A percentile compares a stretch with the other conserved stretches of the same genome.
Evolutionary conservation across 2,888 invertebrate species (phyloP).

Genomic region (Acanthosepion esculentum): DNA sequence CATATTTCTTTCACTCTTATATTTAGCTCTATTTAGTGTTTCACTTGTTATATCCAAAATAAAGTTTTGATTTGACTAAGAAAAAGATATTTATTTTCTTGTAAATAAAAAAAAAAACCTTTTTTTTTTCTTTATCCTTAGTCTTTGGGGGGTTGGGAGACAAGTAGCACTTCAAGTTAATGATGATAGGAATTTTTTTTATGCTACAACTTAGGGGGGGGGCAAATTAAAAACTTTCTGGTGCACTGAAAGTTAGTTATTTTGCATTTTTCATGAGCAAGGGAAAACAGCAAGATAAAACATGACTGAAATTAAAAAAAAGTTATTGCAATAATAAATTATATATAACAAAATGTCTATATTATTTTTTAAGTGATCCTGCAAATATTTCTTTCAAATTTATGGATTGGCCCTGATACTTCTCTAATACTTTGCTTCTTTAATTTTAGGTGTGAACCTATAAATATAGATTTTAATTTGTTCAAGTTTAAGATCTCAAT

Average conservation of each 20-base stretch:
- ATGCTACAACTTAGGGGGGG: too few species aligned
- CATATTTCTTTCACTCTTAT: too few species aligned
- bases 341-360: neutral
- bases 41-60: too few species aligned
- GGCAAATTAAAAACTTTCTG: neutral
- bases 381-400: neutral
- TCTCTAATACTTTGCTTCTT: neutral
- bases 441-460: neutral
- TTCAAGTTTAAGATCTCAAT: too few species aligned
- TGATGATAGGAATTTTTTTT: too few species aligned
- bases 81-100: too few species aligned
- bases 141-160: too few species aligned
- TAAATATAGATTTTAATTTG: neutral
- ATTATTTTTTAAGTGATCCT: neutral
- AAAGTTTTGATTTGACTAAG: too few species aligned
- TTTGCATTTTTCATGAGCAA: neutral
- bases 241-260: neutral
- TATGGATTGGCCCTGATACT: neutral
- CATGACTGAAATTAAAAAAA: neutral
- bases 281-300: neutral
- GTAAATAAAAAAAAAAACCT: too few species aligned
- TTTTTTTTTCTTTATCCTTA: too few species aligned
- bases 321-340: neutral
- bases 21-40: too few species aligned
- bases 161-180: too few species aligned